Evolutionary conservation across 2,888 invertebrate species (phyloP).

Genomic region (Cheilosia variabilis): DNA sequence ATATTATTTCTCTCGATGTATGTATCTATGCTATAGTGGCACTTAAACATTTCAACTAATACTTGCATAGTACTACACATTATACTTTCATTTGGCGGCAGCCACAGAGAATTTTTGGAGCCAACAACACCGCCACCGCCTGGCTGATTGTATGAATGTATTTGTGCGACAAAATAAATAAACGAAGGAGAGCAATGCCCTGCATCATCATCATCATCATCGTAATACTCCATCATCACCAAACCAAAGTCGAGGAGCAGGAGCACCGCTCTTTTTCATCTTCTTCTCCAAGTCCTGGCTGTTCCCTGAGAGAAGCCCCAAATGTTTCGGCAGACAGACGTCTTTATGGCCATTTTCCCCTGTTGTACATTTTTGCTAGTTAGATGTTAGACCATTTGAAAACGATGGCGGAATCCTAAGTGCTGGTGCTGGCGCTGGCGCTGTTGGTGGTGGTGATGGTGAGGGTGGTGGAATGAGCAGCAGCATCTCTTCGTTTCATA

Average conservation of each 20-base stretch:
- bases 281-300: slow-evolving; percentile 44
- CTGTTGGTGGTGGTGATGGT: background rate
- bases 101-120: slow-evolving; percentile 56
- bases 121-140: slow-evolving; percentile 6
- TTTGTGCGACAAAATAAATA: slow-evolving; percentile 67
- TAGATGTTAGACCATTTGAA: slow-evolving; percentile 36
- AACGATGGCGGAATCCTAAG: slow-evolving; percentile 40
- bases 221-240: slow-evolving; percentile 48
- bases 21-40: slow-evolving; percentile 44
- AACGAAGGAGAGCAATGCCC: slow-evolving; percentile 71
- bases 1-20: slow-evolving; percentile 33
- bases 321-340: slow-evolving; percentile 70
- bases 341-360: slow-evolving; percentile 70
- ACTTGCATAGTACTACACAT: slow-evolving; percentile 37
- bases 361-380: slow-evolving; percentile 59
- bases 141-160: slow-evolving; percentile 10
- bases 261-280: slow-evolving; percentile 2
- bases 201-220: slow-evolving; percentile 58
- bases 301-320: slow-evolving; percentile 72
- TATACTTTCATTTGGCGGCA: slow-evolving; percentile 56
- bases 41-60: slow-evolving; percentile 55
- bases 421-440: background rate
- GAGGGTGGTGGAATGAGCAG: background rate
- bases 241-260: slow-evolving; percentile 10
- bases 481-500: slow-evolving; percentile 28